Conservation (phyloP, 2,113 vertebrate genomes). For the Tichodroma muraria region DNA sequence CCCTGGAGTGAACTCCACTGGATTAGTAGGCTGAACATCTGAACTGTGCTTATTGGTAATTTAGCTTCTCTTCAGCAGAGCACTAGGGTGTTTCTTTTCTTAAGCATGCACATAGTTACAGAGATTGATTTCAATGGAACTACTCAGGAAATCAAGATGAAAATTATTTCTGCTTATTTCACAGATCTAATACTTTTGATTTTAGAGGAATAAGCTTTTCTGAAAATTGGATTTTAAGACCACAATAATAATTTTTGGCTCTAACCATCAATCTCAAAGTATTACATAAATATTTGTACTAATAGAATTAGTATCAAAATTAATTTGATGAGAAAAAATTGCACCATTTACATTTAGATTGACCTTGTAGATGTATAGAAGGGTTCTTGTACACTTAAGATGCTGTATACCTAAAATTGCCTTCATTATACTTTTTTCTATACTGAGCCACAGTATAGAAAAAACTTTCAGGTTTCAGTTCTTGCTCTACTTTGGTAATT, state of each 20-base stretch:
- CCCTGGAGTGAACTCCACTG: background rate
- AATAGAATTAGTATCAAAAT: background rate
- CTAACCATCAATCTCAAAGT: background rate
- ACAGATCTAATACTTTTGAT: background rate
- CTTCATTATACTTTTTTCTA: background rate
- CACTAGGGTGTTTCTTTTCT: background rate
- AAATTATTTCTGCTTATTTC: conserved; percentile 6
- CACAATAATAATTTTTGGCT: background rate
- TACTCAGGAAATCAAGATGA: background rate
- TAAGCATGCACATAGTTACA: background rate
- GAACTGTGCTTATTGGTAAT: background rate
- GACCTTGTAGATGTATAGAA: background rate
- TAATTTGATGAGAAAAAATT: background rate
- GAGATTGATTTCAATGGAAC: conserved; percentile 9
- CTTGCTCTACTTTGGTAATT: background rate
- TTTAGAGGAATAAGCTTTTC: background rate
- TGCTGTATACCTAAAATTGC: background rate
- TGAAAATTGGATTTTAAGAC: conserved; percentile 6
- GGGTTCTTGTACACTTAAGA: background rate
- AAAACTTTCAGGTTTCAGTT: background rate
- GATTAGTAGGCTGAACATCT: background rate
- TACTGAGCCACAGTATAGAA: background rate
- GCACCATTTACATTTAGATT: background rate
- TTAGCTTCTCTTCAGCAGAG: conserved; percentile 2
- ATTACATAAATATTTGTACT: background rate